Evolutionary conservation across 2,888 invertebrate genomes (phyloP), one percentile per base, ranked within the genome.

Genomic region (Leptarthrus brevirostris): DNA sequence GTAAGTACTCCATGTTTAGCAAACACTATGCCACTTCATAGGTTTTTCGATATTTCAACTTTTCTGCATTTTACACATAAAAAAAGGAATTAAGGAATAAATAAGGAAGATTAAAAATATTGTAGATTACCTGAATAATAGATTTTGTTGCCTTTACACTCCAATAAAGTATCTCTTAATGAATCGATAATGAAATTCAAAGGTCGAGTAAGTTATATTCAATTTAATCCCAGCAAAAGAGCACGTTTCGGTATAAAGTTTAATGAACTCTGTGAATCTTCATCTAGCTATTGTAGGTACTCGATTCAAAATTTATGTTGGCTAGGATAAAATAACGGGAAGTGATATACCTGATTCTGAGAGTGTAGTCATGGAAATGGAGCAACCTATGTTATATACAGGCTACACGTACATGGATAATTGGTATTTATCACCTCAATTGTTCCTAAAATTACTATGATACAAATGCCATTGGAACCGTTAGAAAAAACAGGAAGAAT

Each of bases 61-160:
- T 47, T 47, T 12, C 2, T 47, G n/a, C 47, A 47, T 47, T 47
- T 47, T 47, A 47, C 47, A 16, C 12, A 47, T 47, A 47, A 47
- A 8, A 47, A 47, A 47, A 47, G 12, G 6, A 47, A 1, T 1
- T 47, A 47, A 47, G n/a, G 1, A 47, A 12, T 5, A 47, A 47
- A 47, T 47, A 47, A 47, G 1, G 47, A 47, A 47, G 47, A 47
- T 47, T 47, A 47, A n/a, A 47, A 47, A 47, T 47, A 47, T 47
- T 1, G 47, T 47, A 47, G n/a, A n/a, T n/a, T n/a, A n/a, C n/a
- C n/a, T n/a, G n/a, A n/a, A n/a, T n/a, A n/a, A n/a, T n/a, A n/a
- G 47, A 47, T 47, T 47, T 16, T 47, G 2, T 47, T 47, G 4
- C 1, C 47, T 47, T 47, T 47, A 47, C n/a, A 47, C 1, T 47